These are phyloP conservation scores for Malthinus flaveolus DNA, from an alignment of 2,888 invertebrate species.

Conservation along the genomic window DNA sequence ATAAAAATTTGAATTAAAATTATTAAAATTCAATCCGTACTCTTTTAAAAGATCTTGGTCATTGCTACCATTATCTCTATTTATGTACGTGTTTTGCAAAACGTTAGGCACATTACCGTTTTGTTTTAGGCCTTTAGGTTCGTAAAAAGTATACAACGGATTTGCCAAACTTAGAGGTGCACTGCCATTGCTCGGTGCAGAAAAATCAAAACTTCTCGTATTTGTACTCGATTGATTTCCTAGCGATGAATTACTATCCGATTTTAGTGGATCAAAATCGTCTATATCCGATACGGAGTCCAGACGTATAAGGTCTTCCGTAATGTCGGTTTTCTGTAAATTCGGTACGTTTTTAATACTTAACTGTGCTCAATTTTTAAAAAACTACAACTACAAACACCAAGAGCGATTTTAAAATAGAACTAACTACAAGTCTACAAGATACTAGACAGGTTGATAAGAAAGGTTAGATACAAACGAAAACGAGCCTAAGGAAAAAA, in stretches of 20 bases:
- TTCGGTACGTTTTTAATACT: not conserved
- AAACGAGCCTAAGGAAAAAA: too few species aligned
- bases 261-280: constrained; percentile 68
- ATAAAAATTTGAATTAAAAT: constrained; percentile 47
- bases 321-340: constrained; percentile 51
- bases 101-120: constrained; percentile 59
- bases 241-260: constrained; percentile 35
- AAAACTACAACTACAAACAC: not conserved
- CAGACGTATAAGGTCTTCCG: constrained; percentile 67
- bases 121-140: constrained; percentile 37
- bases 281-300: constrained; percentile 68
- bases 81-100: constrained; percentile 52
- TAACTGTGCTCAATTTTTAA: not conserved
- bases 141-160: constrained; percentile 55
- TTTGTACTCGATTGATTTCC: constrained; percentile 12
- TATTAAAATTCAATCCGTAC: constrained; percentile 73
- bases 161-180: constrained; percentile 57
- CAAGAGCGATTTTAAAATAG: too few species aligned
- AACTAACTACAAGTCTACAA: too few species aligned
- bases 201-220: constrained; percentile 1
- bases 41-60: constrained; percentile 73
- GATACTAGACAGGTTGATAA: too few species aligned
- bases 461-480: too few species aligned
- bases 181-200: not conserved
- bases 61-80: constrained; percentile 47